Evolutionary conservation across 2,888 invertebrate species (phyloP).

Genomic region (Agonopterix arenella): DNA sequence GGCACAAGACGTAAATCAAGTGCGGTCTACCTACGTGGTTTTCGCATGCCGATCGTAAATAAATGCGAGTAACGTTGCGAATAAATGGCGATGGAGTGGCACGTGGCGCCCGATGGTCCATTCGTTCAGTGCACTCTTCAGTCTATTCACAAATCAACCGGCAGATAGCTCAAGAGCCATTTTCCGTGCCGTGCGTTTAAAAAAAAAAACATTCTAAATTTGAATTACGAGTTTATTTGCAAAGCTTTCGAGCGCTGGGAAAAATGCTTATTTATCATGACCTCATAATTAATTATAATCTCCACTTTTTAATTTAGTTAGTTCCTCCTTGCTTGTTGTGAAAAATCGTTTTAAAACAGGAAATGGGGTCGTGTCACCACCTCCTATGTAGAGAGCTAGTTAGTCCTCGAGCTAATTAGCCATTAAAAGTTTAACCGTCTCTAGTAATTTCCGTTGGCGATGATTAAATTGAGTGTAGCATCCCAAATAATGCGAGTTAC

Average conservation of each 20-base stretch:
- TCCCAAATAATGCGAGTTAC: constrained; percentile 3
- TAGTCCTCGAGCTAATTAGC: constrained; percentile 40
- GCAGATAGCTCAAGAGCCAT: constrained; percentile 28
- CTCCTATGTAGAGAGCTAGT: constrained; percentile 13
- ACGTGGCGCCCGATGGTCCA: constrained; percentile 11
- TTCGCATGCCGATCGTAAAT: constrained; percentile 21
- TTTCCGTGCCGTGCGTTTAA: constrained; percentile 12
- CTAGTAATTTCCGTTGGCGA: constrained; percentile 15
- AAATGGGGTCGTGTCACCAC: constrained; percentile 24
- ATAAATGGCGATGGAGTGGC: constrained; percentile 15
- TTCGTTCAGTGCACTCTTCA: constrained; percentile 27
- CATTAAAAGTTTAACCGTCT: constrained; percentile 43
- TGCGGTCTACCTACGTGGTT: constrained; percentile 14
- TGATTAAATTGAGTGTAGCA: constrained; percentile 10
- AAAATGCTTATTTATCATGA: neutral
- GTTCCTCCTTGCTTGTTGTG: neutral
- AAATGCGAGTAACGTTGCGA: constrained; percentile 16
- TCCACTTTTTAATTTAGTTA: neutral
- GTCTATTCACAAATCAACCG: constrained; percentile 35
- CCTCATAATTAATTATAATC: constrained; percentile 1
- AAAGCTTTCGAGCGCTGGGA: neutral
- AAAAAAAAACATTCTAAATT: constrained; percentile 6
- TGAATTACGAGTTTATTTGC: constrained; percentile 7
- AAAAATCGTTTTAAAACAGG: constrained; percentile 27
- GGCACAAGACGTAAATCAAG: constrained; percentile 10